Conservation (phyloP, 2,888 invertebrate genomes). For the Phortica magna region DNA sequence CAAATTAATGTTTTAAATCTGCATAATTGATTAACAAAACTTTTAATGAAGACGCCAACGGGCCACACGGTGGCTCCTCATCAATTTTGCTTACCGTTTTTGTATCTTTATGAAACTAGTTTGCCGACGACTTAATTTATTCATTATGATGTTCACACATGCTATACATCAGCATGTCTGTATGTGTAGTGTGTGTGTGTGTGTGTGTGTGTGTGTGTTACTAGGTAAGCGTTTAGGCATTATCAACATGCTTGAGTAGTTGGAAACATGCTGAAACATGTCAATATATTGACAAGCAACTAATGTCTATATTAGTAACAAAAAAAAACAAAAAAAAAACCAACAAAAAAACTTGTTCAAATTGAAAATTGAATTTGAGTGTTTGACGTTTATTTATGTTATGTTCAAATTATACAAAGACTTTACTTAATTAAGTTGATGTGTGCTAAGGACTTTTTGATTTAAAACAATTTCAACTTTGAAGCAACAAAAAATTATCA, state of each 20-base stretch:
- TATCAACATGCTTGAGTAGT: conserved; percentile 34
- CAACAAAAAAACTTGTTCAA: too few relatives aligned
- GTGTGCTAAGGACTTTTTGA: too few relatives aligned
- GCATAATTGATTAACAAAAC: conserved; percentile 68
- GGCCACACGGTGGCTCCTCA: not conserved
- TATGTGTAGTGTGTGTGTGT: not conserved
- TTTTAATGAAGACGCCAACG: conserved; percentile 63
- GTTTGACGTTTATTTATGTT: too few relatives aligned
- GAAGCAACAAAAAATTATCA: too few relatives aligned
- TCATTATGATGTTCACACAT: not conserved
- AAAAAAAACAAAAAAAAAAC: too few relatives aligned
- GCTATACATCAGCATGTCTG: not conserved
- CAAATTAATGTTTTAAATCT: conserved; percentile 62
- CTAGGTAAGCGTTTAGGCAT: conserved; percentile 38
- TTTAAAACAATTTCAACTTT: too few relatives aligned
- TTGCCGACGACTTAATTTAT: not conserved
- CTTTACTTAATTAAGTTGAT: too few relatives aligned
- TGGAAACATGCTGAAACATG: too few relatives aligned
- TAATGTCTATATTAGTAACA: too few relatives aligned
- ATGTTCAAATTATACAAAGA: too few relatives aligned
- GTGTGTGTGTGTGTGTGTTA: not conserved
- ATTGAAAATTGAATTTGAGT: too few relatives aligned
- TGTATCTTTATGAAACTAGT: not conserved
- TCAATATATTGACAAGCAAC: too few relatives aligned
- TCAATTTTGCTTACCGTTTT: not conserved